A percentile compares a stretch with the other conserved stretches of the same genome.
phyloP scores from a whole-genome alignment of 2,888 invertebrate genomes.

The Lasioglossum morio region DNA sequence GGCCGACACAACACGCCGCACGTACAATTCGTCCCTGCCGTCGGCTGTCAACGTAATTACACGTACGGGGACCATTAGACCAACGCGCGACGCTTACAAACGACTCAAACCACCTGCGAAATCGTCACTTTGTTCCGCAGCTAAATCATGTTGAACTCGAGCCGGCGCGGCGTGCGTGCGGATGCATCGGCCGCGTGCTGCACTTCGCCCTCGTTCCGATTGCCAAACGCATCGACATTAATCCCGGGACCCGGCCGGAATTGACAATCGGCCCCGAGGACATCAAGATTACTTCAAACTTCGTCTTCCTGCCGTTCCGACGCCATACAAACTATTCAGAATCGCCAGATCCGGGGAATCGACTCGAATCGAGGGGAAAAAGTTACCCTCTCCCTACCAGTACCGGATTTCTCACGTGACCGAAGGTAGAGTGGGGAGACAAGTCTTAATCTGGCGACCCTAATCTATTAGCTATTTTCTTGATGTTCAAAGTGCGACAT shows the following conservation, averaged over 20 bases:
- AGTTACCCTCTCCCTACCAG: no score
- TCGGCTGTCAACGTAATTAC: slow-evolving; percentile 74
- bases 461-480: no score
- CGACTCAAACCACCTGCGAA: slow-evolving; percentile 73
- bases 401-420: no score
- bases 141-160: slow-evolving; percentile 63
- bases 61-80: slow-evolving; percentile 74
- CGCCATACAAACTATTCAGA: background rate
- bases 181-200: slow-evolving; percentile 36
- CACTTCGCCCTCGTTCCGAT: slow-evolving; percentile 45
- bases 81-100: slow-evolving; percentile 71
- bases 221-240: slow-evolving; percentile 23
- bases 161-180: background rate
- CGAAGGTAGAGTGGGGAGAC: no score
- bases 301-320: background rate
- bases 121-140: slow-evolving; percentile 76
- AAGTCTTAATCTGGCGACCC: no score
- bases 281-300: background rate
- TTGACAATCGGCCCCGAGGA: background rate
- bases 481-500: no score
- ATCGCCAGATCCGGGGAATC: no score
- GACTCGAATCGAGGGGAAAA: no score
- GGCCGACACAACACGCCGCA: slow-evolving; percentile 48
- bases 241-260: slow-evolving; percentile 5
- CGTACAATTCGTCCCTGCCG: slow-evolving; percentile 67